Conservation (phyloP, 2,113 vertebrate genomes). For the Rhabdomys dilectus region DNA sequence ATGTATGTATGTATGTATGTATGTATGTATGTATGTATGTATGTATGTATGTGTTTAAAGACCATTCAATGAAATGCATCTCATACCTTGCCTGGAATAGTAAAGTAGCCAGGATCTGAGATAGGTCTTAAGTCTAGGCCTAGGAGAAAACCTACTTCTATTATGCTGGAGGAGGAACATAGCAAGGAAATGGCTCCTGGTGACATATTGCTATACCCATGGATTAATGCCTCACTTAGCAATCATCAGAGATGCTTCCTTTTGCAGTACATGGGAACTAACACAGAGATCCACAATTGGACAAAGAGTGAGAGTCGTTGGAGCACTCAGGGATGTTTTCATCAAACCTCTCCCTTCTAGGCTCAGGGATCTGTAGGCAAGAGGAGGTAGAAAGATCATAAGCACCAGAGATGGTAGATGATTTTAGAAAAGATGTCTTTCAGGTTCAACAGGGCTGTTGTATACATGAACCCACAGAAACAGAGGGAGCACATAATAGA, state of each 20-base stretch:
- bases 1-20: too few relatives aligned
- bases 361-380: not conserved
- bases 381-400: not conserved
- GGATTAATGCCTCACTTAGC: not conserved
- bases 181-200: not conserved
- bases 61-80: not conserved
- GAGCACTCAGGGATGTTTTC: not conserved
- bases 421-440: not conserved
- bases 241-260: not conserved
- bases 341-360: not conserved
- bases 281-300: not conserved
- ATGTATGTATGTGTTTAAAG: not conserved
- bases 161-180: not conserved
- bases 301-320: not conserved
- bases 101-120: not conserved
- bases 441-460: not conserved
- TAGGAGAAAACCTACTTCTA: not conserved
- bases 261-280: not conserved
- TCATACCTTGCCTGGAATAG: not conserved
- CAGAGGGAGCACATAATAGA: not conserved
- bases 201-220: not conserved
- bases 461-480: not conserved
- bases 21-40: too few relatives aligned
- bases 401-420: not conserved
- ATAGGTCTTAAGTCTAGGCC: not conserved